Evolutionary conservation across 2,888 invertebrate species (phyloP).

Genomic region (Matsumyia berberina): DNA sequence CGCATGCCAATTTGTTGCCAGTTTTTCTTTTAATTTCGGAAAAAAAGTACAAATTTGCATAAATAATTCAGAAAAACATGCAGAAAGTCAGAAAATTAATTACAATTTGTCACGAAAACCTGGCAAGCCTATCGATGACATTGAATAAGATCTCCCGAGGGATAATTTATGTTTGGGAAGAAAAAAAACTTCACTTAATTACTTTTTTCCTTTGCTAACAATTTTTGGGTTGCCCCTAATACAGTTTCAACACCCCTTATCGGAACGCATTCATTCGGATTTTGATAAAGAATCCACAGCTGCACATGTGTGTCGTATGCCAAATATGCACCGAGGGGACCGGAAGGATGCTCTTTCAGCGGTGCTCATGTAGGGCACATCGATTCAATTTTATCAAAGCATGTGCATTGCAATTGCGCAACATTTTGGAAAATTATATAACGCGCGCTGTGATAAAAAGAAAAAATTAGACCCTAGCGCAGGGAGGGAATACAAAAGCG

Average conservation of each 20-base stretch:
- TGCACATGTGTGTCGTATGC: slow-evolving; percentile 29
- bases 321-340: slow-evolving; percentile 36
- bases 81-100: too few relatives aligned
- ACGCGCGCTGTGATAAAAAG: not conserved
- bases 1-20: too few relatives aligned
- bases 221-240: slow-evolving; percentile 37
- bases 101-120: too few relatives aligned
- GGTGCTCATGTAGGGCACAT: slow-evolving; percentile 18
- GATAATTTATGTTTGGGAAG: slow-evolving; percentile 7
- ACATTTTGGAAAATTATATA: slow-evolving; percentile 32
- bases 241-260: slow-evolving; percentile 43
- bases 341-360: slow-evolving; percentile 69
- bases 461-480: slow-evolving; percentile 6
- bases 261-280: slow-evolving; percentile 25
- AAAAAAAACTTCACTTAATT: slow-evolving; percentile 54
- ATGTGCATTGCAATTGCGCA: slow-evolving; percentile 31
- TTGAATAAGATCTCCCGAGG: slow-evolving; percentile 38
- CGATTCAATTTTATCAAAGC: slow-evolving; percentile 17
- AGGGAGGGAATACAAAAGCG: not conserved
- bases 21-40: too few relatives aligned
- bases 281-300: slow-evolving; percentile 38
- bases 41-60: too few relatives aligned
- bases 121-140: slow-evolving; percentile 33
- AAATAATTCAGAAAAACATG: too few relatives aligned
- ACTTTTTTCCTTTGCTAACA: slow-evolving; percentile 40